A percentile compares a stretch with the other conserved stretches of the same genome.
Conservation (phyloP, 2,797 vertebrate genomes). For the Molossus molossus region DNA sequence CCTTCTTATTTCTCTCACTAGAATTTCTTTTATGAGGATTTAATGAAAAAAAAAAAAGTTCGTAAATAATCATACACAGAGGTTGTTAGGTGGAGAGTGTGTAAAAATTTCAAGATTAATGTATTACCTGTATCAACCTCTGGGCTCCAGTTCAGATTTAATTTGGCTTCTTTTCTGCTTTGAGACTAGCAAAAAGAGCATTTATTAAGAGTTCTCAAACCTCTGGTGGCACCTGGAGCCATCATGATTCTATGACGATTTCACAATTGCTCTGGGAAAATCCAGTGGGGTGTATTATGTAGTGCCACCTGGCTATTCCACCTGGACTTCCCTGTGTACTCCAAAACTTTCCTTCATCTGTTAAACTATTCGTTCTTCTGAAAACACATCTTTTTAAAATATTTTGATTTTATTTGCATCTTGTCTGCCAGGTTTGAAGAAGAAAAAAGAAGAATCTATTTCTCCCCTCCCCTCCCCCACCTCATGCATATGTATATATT, state of each 20-base stretch:
- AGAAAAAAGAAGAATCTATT: not conserved
- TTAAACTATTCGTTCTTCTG: not conserved
- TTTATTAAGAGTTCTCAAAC: constrained; percentile 19
- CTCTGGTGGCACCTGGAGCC: not conserved
- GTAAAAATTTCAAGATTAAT: constrained; percentile 40
- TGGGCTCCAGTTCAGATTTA: constrained; percentile 38
- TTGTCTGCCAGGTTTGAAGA: not conserved
- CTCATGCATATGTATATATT: not conserved
- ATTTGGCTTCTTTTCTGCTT: not conserved
- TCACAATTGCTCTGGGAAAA: not conserved
- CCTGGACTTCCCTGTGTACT: not conserved
- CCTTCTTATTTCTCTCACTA: not conserved
- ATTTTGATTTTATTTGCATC: constrained; percentile 16
- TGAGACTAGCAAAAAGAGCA: not conserved
- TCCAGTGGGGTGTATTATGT: not conserved
- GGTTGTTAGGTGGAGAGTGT: not conserved
- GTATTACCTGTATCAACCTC: constrained; percentile 7
- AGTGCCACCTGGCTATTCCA: not conserved
- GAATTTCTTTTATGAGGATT: not conserved
- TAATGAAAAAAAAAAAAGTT: not conserved
- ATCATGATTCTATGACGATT: not conserved
- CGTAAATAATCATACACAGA: not conserved
- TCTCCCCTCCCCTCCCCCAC: not conserved
- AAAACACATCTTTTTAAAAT: not conserved
- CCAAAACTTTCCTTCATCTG: not conserved